A percentile compares a stretch with the other conserved stretches of the same genome.
Conservation (phyloP, 2,113 vertebrate genomes). For the Psettodes erumei region DNA sequence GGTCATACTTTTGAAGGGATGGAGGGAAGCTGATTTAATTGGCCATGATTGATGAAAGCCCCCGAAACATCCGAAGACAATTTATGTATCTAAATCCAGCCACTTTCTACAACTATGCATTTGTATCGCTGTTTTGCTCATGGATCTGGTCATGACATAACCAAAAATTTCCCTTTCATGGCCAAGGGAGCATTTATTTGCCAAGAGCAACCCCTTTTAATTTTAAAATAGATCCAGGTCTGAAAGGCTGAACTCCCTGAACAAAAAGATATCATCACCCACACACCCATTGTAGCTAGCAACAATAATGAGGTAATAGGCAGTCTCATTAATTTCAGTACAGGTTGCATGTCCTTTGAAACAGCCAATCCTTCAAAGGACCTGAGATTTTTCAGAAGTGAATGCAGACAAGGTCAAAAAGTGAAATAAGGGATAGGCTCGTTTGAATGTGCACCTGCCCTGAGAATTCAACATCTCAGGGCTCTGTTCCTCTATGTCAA, state of each 20-base stretch:
- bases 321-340: slow-evolving; percentile 50
- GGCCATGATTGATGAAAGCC: slow-evolving; percentile 22
- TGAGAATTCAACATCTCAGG: slow-evolving; percentile 26
- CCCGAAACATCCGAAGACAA: not conserved
- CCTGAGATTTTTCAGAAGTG: slow-evolving; percentile 31
- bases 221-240: slow-evolving; percentile 27
- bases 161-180: slow-evolving; percentile 2
- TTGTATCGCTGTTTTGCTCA: not conserved
- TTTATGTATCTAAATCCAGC: not conserved
- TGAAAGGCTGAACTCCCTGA: slow-evolving; percentile 4
- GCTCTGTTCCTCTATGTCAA: slow-evolving; percentile 34
- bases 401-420: slow-evolving; percentile 39
- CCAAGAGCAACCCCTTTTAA: not conserved
- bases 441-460: slow-evolving; percentile 38
- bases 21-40: slow-evolving; percentile 14
- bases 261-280: slow-evolving; percentile 27
- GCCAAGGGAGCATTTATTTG: slow-evolving; percentile 17
- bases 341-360: slow-evolving; percentile 40
- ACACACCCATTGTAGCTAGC: slow-evolving; percentile 20
- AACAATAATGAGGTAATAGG: slow-evolving; percentile 35
- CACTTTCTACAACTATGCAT: not conserved
- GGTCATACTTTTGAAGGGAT: slow-evolving; percentile 11
- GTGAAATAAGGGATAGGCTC: slow-evolving; percentile 28
- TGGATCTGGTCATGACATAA: slow-evolving; percentile 10
- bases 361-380: slow-evolving; percentile 39